Evolutionary conservation across 2,797 vertebrate species (phyloP).

Genomic region (Pterois miles): DNA sequence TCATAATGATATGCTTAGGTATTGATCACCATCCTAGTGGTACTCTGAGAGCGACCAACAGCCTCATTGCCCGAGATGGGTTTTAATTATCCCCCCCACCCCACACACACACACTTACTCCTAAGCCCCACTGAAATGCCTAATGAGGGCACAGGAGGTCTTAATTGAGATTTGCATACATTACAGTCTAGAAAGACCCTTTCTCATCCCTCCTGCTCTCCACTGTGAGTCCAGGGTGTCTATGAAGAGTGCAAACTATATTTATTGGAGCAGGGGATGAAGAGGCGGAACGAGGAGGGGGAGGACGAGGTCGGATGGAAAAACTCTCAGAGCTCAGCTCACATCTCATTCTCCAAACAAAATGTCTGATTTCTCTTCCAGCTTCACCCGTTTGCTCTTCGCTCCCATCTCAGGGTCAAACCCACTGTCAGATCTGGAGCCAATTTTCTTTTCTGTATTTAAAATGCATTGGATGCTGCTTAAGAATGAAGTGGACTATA

Average conservation of each 20-base stretch:
- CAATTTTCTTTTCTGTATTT: slow-evolving; percentile 65
- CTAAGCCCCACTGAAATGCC: slow-evolving; percentile 63
- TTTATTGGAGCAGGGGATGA: slow-evolving; percentile 60
- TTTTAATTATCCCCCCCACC: slow-evolving; percentile 76
- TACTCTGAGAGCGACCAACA: slow-evolving; percentile 60
- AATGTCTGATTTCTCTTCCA: slow-evolving; percentile 72
- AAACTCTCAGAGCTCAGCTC: slow-evolving; percentile 63
- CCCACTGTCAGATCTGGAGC: slow-evolving; percentile 54
- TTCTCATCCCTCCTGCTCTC: slow-evolving; percentile 43
- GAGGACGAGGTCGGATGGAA: slow-evolving; percentile 53
- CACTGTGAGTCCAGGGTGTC: slow-evolving; percentile 39
- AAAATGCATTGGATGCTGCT: slow-evolving; percentile 70
- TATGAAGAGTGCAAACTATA: slow-evolving; percentile 56
- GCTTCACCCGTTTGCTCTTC: slow-evolving; percentile 47
- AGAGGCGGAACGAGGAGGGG: slow-evolving; percentile 28
- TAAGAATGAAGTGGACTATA: slow-evolving; percentile 51
- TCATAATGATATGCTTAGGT: slow-evolving; percentile 78
- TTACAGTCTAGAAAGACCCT: slow-evolving; percentile 61
- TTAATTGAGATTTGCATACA: slow-evolving; percentile 83
- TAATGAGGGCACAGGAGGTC: slow-evolving; percentile 76
- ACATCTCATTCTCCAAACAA: slow-evolving; percentile 69
- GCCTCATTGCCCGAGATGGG: slow-evolving; percentile 58
- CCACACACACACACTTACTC: slow-evolving; percentile 14
- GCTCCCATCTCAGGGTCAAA: slow-evolving; percentile 61
- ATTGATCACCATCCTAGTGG: slow-evolving; percentile 72